A percentile compares a stretch with the other conserved stretches of the same genome.
Evolutionary conservation across 2,888 invertebrate species (phyloP).

Genomic region (Leucania comma): DNA sequence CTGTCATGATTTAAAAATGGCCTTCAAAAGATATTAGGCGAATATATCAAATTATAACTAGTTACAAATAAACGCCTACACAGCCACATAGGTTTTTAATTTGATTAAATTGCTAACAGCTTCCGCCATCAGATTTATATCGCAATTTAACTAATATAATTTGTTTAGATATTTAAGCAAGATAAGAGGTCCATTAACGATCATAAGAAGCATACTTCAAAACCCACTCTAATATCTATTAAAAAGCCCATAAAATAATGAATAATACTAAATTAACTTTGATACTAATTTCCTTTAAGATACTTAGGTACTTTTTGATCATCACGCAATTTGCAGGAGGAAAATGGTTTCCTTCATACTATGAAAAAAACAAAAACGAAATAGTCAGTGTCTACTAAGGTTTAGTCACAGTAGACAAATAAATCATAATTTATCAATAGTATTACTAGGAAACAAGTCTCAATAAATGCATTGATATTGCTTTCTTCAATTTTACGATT

Average conservation of each 20-base stretch:
- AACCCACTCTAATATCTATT: slow-evolving; percentile 40
- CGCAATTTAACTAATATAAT: slow-evolving; percentile 39
- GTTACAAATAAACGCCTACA: slow-evolving; percentile 39
- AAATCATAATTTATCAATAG: background rate
- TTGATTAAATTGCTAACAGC: slow-evolving; percentile 38
- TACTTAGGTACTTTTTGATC: background rate
- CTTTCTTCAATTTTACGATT: background rate
- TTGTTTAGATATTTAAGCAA: slow-evolving; percentile 35
- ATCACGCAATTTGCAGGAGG: background rate
- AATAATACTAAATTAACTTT: background rate
- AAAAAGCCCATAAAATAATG: slow-evolving; percentile 42
- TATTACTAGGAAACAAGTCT: background rate
- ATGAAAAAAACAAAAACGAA: background rate
- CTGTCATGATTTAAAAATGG: no score
- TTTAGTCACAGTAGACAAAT: background rate
- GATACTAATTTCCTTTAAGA: background rate
- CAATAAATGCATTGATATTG: background rate
- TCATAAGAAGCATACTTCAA: slow-evolving; percentile 15
- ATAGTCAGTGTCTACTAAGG: background rate
- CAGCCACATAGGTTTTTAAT: slow-evolving; percentile 5
- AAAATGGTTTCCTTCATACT: background rate
- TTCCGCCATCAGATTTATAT: slow-evolving; percentile 49
- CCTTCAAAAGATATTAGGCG: background rate
- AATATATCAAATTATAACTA: background rate
- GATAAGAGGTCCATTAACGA: slow-evolving; percentile 46